These are phyloP conservation scores for Sciurus niger DNA, from an alignment of 2,113 vertebrate species.

Conservation along the genomic window DNA sequence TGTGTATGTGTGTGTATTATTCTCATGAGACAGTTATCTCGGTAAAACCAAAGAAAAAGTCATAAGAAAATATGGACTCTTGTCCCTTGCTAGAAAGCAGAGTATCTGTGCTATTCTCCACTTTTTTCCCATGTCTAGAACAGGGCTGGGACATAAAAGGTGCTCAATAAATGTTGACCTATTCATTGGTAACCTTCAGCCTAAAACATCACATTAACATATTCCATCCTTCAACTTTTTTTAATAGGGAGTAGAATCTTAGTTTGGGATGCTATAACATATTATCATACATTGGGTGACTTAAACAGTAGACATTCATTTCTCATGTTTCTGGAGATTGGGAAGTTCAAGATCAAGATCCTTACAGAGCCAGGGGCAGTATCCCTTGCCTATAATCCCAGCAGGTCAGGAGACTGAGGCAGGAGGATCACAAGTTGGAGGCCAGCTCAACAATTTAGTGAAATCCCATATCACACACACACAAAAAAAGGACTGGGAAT, in stretches of 20 bases:
- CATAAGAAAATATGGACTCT: not conserved
- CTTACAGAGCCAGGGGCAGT: too few relatives aligned
- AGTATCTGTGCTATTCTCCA: not conserved
- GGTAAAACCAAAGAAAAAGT: constrained; percentile 9
- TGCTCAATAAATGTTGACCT: not conserved
- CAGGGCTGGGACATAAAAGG: not conserved
- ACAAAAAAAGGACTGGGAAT: too few relatives aligned
- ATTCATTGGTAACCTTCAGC: not conserved
- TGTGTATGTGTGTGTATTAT: not conserved
- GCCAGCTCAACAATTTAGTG: too few relatives aligned
- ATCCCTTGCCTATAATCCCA: too few relatives aligned
- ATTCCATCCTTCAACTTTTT: not conserved
- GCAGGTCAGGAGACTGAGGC: too few relatives aligned
- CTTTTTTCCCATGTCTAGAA: not conserved
- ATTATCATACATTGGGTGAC: not conserved
- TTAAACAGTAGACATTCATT: not conserved
- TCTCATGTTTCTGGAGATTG: not conserved
- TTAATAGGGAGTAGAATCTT: not conserved
- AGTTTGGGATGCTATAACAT: not conserved
- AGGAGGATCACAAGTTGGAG: too few relatives aligned
- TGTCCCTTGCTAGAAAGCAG: not conserved
- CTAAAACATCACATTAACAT: not conserved
- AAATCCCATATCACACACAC: too few relatives aligned
- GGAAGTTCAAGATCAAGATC: not conserved
- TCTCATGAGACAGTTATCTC: constrained; percentile 22